Evolutionary conservation across 2,888 invertebrate species (phyloP).

Genomic region (Diarsia brunnea): DNA sequence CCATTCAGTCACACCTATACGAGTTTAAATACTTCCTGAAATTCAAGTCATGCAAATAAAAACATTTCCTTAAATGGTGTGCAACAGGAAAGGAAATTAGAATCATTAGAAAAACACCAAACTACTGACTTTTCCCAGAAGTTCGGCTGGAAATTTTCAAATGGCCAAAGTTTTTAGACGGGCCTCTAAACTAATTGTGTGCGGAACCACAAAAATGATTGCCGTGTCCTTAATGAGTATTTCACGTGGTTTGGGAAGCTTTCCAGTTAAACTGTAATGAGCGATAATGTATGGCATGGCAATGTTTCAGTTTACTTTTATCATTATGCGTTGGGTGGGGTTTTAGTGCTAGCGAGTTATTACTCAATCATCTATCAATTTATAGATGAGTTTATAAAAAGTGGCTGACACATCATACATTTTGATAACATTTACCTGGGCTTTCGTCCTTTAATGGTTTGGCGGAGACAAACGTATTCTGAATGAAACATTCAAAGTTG

Average conservation of each 20-base stretch:
- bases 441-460: neutral
- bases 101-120: slow-evolving; percentile 12
- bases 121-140: neutral
- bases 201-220: slow-evolving; percentile 53
- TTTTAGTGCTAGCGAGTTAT: neutral
- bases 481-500: neutral
- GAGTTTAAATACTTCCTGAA: neutral
- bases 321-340: slow-evolving; percentile 22
- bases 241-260: slow-evolving; percentile 64
- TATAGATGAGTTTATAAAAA: neutral
- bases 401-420: neutral
- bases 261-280: slow-evolving; percentile 56
- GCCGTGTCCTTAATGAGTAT: slow-evolving; percentile 63
- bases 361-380: neutral
- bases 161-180: slow-evolving; percentile 30
- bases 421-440: neutral
- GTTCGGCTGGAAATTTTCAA: slow-evolving; percentile 28
- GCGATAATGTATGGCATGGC: slow-evolving; percentile 52
- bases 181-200: slow-evolving; percentile 41
- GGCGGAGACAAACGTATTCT: neutral
- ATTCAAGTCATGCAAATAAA: neutral
- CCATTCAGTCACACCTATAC: neutral
- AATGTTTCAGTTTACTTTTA: slow-evolving; percentile 62
- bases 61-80: slow-evolving; percentile 1
- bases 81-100: slow-evolving; percentile 5